Evolutionary conservation across 2,797 vertebrate genomes (phyloP).

Genomic region (Glossophaga mutica): DNA sequence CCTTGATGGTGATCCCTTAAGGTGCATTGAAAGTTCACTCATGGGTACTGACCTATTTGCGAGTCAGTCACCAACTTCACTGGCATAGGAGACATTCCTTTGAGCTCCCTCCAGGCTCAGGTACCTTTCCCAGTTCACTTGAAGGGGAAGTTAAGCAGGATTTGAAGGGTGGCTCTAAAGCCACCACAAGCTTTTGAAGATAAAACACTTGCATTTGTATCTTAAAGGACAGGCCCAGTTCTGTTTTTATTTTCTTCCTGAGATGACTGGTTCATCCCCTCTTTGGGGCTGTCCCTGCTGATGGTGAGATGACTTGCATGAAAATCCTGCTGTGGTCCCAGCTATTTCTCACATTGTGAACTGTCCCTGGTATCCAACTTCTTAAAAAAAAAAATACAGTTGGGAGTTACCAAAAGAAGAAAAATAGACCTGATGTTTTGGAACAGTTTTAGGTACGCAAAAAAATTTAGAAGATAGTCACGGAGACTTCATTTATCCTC

Average conservation of each 20-base stretch:
- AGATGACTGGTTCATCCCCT: constrained; percentile 73
- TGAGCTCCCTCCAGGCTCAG: constrained; percentile 83
- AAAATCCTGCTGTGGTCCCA: constrained; percentile 78
- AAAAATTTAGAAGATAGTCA: background rate
- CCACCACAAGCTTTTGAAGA: constrained; percentile 85
- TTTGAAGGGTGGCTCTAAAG: constrained; percentile 80
- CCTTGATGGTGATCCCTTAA: background rate
- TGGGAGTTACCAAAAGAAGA: background rate
- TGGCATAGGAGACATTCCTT: constrained; percentile 80
- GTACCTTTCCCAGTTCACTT: constrained; percentile 65
- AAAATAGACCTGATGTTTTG: constrained; percentile 29
- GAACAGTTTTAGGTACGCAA: background rate
- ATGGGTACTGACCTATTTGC: background rate
- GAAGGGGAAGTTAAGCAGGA: constrained; percentile 55
- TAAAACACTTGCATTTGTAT: constrained; percentile 89
- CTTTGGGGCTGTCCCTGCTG: constrained; percentile 77
- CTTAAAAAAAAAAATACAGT: constrained; percentile 50
- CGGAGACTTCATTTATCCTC: background rate
- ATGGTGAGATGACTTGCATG: constrained; percentile 65
- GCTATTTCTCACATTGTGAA: constrained; percentile 73
- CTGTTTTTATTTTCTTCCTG: constrained; percentile 82
- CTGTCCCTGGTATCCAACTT: constrained; percentile 66
- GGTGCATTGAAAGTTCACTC: background rate
- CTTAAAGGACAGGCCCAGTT: constrained; percentile 85
- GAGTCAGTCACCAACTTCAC: background rate